Evolutionary conservation across 2,113 vertebrate genomes (phyloP).

Genomic region (Hiodon tergisus): DNA sequence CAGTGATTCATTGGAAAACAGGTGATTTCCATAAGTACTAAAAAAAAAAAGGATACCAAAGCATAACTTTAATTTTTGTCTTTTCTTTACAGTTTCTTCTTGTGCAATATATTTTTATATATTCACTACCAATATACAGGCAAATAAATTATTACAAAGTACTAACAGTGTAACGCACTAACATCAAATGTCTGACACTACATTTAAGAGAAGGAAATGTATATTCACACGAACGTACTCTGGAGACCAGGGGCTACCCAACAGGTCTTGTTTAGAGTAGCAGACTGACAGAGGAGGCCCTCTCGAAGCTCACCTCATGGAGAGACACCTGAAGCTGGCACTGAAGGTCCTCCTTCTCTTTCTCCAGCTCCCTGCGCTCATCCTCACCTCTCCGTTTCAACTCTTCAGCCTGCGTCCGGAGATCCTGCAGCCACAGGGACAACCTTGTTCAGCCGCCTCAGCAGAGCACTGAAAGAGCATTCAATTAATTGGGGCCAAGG

Average conservation of each 20-base stretch:
- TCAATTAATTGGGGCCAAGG: background rate
- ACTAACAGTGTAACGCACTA: too few species aligned
- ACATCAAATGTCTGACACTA: too few species aligned
- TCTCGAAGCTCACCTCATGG: constrained; percentile 63
- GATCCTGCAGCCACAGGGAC: constrained; percentile 55
- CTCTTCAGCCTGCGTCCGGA: constrained; percentile 68
- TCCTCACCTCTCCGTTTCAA: constrained; percentile 68
- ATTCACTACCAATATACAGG: too few species aligned
- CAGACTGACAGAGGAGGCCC: background rate
- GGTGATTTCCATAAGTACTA: background rate
- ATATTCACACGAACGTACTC: too few species aligned
- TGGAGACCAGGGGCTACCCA: too few species aligned
- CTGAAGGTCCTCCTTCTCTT: constrained; percentile 68
- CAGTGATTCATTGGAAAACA: background rate
- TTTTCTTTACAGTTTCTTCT: too few species aligned
- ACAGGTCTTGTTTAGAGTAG: too few species aligned
- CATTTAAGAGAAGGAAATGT: too few species aligned
- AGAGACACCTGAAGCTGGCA: constrained; percentile 71
- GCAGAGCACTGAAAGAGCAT: background rate
- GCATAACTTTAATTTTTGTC: too few species aligned
- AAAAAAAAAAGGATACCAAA: background rate
- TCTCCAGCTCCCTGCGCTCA: constrained; percentile 66
- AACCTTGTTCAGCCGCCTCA: constrained; percentile 1
- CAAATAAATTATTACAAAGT: too few species aligned
- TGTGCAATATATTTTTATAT: too few species aligned